These are phyloP conservation scores for Ceyx erithaca DNA, from an alignment of 2,797 vertebrate species.

Conservation along the genomic window DNA sequence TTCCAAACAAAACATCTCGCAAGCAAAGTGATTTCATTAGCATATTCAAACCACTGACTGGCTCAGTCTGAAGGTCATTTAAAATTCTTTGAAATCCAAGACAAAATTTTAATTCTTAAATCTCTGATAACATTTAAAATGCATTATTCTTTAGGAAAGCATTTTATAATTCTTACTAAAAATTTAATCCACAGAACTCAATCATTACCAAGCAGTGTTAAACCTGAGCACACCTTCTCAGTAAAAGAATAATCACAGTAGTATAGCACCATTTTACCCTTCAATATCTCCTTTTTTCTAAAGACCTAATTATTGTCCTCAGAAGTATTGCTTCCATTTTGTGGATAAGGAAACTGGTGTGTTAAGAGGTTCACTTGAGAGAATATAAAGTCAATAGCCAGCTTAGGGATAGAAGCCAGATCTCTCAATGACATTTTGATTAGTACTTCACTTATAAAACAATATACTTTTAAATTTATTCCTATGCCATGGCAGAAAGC, in stretches of 20 bases:
- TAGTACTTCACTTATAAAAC: background rate
- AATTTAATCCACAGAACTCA: slow-evolving; percentile 2
- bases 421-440: background rate
- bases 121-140: slow-evolving; percentile 42
- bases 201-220: background rate
- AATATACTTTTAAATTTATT: background rate
- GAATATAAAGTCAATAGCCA: background rate
- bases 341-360: background rate
- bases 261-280: background rate
- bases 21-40: slow-evolving; percentile 84
- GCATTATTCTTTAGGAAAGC: slow-evolving; percentile 21
- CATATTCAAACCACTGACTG: slow-evolving; percentile 77
- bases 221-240: background rate
- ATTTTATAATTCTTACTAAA: slow-evolving; percentile 21
- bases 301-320: fast-evolving
- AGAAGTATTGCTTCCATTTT: background rate
- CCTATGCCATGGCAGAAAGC: background rate
- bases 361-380: background rate
- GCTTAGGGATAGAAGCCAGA: background rate
- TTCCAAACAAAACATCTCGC: slow-evolving; percentile 75
- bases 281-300: background rate
- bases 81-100: slow-evolving; percentile 62
- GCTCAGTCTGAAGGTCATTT: slow-evolving; percentile 76
- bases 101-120: slow-evolving; percentile 51
- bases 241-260: background rate